Base-by-base conservation (phyloP, 2,888 invertebrate genomes). In the Nomada fabriciana region DNA sequence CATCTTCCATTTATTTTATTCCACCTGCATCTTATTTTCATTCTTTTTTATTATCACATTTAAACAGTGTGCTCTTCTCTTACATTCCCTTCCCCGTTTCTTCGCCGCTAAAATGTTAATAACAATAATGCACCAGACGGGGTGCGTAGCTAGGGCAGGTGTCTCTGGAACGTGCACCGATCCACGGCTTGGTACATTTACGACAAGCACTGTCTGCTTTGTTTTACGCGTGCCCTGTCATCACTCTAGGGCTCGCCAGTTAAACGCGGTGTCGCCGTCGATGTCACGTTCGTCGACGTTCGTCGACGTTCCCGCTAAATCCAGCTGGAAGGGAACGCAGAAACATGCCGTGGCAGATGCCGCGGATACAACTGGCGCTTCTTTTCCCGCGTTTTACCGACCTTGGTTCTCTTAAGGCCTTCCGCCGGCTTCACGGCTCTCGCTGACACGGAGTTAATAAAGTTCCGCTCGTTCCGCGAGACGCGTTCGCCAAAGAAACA, bases 371-470 rank as follows among this genome's bases (percentile, higher is more conserved):
- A 42, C 53, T 18, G 25, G 68, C 70, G 68, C 67, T 86, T 86
- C 86, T 88, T 87, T 84, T 63, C 80, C 60, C 80, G 73, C 73
- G 74, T 85, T 74, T 67, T 57, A 68, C 84, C 53, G 76, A 78
- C 69, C 68, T 25, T 52, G 52, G 53, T 47, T 15, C 60, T 68
- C 53, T 10, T 64, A 52, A 63, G 69, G 65, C 80, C 74, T 70
- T 78, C 73, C 86, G 55, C 76, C 80, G 72, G 73, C 80, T 59
- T 78, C 80, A 76, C 83, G 20, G 64, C 72, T 61, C 68, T 36
- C n/a, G 65, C 78, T 82, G 87, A 85, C 86, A 79, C 73, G 72
- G 78, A 84, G 83, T 88, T 88, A 88, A 88, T 87, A 87, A 87
- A 87, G 88, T 87, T 86, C 78, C 86, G 86, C 84, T 80, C 87